Percentiles rank a stretch among this genome's conserved stretches.
phyloP scores from a whole-genome alignment of 30 jellyfish, hydroid and myxozoan genomes.

The Rhopilema esculentum region DNA sequence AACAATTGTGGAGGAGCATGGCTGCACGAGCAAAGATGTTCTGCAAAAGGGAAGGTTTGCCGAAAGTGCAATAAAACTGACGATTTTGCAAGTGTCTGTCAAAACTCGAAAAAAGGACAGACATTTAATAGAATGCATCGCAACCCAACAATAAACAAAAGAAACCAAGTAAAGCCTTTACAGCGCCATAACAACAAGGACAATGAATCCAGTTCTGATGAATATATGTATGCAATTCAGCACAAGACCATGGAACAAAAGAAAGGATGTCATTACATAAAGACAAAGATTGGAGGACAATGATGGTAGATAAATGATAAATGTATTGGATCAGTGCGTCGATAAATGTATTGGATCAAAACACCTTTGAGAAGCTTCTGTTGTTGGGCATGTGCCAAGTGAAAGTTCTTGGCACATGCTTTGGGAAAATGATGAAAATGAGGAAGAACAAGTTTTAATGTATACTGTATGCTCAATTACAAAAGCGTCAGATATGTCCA shows the following conservation, averaged over 20 bases:
- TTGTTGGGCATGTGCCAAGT: no score
- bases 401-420: no score
- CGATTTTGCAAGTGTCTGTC: conserved; percentile 44
- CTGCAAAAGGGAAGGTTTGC: conserved; percentile 37
- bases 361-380: conserved; percentile 20
- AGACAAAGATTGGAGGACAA: conserved; percentile 13
- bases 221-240: conserved; percentile 1
- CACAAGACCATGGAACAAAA: neutral
- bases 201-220: conserved; percentile 18
- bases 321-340: conserved; percentile 23
- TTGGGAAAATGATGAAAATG: no score
- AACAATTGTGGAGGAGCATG: conserved; percentile 55
- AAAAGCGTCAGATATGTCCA: conserved; percentile 58
- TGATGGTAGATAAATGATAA: neutral
- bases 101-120: neutral
- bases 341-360: conserved; percentile 9
- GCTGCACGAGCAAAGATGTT: conserved; percentile 33
- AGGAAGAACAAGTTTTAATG: no score
- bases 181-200: conserved; percentile 14
- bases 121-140: no score
- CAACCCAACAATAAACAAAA: conserved; percentile 10
- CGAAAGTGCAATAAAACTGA: conserved; percentile 22
- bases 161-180: conserved; percentile 11
- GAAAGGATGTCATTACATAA: neutral
- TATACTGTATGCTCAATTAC: conserved; percentile 47